Base-by-base conservation (phyloP, 2,888 invertebrate species). In the Ormyrus labotus region DNA sequence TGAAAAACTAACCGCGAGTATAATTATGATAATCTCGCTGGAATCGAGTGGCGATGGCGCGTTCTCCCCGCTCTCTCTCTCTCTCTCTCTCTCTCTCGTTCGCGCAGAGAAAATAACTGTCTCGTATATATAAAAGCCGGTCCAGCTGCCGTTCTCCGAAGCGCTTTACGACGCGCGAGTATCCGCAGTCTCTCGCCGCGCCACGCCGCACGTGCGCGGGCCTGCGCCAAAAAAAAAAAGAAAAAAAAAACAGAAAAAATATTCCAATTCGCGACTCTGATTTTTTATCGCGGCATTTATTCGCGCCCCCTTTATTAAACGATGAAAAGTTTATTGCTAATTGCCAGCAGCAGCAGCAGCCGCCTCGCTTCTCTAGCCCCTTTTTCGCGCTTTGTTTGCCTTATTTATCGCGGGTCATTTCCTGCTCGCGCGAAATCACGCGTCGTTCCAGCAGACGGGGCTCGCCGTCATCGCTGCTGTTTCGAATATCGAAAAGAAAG, bases 321-420 rank as follows among this genome's bases (percentile, higher is more conserved):
- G 88, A 88, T 87, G 88, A 87, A 88, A 88, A 87, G 85, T 88
- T 88, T 88, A 89, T 88, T 87, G 88, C 88, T 88, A 87, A 88
- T 88, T 88, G 88, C 88, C 86, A 85, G 85, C 84, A 85, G 86
- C 7, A 3, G 19, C 19, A 19, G 19, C 19, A 19, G 34, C 75
- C 48, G 48, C 11, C 19, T 10, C 45, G n/a, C 47, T 69, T 57
- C 58, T 70, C 48, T 68, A 34, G 11, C 34, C 55, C 7, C 65
- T 2, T 11, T 63, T 51, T 58, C 19, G 19, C 19, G 53, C 47
- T 71, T 55, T 70, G 74, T 63, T 70, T 51, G 60, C 74, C 55
- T 70, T 57, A 65, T 80, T 80, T 71, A 80, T 80, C 80, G 71
- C 60, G 60, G 63, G 79, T 60, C 79, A 69, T 79, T 74, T 79